These are phyloP conservation scores for Chelidonichthys spinosus DNA, from an alignment of 2,797 vertebrate species.

Conservation along the genomic window DNA sequence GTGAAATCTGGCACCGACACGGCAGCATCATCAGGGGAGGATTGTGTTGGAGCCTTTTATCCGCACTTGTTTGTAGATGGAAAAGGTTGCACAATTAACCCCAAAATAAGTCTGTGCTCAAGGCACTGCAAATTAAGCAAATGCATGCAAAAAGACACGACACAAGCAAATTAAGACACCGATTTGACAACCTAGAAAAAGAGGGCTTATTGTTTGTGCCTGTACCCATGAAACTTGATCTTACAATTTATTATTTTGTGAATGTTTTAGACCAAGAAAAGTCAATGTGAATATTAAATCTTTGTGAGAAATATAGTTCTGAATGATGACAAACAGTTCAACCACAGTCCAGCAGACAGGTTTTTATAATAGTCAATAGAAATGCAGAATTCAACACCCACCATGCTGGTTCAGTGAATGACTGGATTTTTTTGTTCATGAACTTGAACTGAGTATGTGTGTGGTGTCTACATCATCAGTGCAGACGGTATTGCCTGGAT, in stretches of 20 bases:
- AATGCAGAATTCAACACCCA: background rate
- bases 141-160: background rate
- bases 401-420: constrained; percentile 7
- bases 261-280: constrained; percentile 14
- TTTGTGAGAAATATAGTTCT: background rate
- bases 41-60: constrained; percentile 22
- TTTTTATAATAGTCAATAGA: background rate
- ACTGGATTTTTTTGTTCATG: background rate
- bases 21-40: constrained; percentile 11
- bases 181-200: background rate
- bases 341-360: background rate
- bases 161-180: background rate
- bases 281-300: background rate
- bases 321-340: constrained; percentile 15
- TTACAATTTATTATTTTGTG: constrained; percentile 3
- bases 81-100: too few relatives aligned
- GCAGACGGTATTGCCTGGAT: background rate
- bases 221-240: background rate
- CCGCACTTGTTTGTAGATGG: background rate
- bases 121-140: background rate
- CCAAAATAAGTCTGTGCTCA: background rate
- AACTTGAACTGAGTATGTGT: background rate
- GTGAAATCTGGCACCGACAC: constrained; percentile 59
- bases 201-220: too few relatives aligned
- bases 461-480: background rate